phyloP scores from a whole-genome alignment of 2,113 vertebrate species.

The Phyllostomus discolor region DNA sequence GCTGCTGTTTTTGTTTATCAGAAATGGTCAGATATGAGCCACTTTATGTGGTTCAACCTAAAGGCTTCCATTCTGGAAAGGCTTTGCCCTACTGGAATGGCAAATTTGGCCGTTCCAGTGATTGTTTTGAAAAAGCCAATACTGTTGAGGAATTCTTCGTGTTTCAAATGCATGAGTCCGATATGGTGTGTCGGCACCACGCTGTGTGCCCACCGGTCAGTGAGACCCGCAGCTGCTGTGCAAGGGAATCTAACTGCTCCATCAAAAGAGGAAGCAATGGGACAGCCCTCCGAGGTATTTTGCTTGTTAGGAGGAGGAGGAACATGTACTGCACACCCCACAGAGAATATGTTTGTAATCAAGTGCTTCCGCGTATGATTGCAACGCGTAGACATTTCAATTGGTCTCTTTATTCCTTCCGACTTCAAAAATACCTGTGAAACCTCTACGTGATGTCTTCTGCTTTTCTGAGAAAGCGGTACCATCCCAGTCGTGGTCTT shows the following conservation, averaged over 20 bases:
- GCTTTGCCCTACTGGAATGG: not conserved
- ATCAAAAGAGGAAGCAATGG: not conserved
- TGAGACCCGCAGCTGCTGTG: not conserved
- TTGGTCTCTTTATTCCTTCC: not conserved
- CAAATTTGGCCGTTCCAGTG: not conserved
- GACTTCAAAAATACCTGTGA: not conserved
- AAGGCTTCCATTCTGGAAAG: not conserved
- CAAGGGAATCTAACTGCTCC: not conserved
- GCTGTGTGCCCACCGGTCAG: not conserved
- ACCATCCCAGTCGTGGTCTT: not conserved
- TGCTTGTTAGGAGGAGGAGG: not conserved
- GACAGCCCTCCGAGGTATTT: not conserved
- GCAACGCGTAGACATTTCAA: not conserved
- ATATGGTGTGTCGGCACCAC: rapidly evolving
- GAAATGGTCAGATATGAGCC: not conserved
- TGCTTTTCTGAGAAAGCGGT: not conserved
- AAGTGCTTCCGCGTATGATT: not conserved
- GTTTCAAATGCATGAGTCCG: not conserved
- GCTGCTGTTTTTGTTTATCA: not conserved
- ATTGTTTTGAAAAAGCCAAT: not conserved
- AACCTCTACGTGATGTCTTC: not conserved
- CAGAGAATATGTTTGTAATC: not conserved
- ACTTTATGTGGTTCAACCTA: not conserved
- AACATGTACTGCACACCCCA: not conserved
- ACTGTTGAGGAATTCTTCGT: not conserved